A percentile compares a stretch with the other conserved stretches of the same genome.
These are phyloP conservation scores for Artemia franciscana DNA, from an alignment of 1,140 invertebrate genomes.

Conservation along the genomic window DNA sequence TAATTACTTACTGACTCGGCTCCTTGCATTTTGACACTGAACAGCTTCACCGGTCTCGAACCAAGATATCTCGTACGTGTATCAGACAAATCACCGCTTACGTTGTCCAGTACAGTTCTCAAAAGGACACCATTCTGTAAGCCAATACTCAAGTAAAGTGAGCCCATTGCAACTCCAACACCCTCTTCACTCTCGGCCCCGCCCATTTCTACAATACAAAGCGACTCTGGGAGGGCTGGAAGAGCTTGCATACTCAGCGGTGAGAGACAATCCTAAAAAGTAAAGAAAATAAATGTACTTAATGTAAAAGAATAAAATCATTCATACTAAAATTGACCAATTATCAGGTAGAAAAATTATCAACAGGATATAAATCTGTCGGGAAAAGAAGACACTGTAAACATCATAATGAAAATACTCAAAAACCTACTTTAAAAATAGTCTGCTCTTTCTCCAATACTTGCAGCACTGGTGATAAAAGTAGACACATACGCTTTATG, in stretches of 20 bases:
- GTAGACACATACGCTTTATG: no score
- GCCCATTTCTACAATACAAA: conserved; percentile 86
- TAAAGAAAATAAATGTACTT: conserved; percentile 3
- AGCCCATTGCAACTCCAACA: conserved; percentile 27
- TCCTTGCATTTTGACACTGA: conserved; percentile 81
- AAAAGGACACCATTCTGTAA: conserved; percentile 89
- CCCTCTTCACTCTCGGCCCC: conserved; percentile 38
- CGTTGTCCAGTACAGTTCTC: conserved; percentile 81
- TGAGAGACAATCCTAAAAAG: conserved; percentile 51
- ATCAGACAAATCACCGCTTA: conserved; percentile 89
- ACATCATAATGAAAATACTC: no score
- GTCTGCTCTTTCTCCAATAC: no score
- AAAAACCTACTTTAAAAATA: no score
- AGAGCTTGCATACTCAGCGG: conserved; percentile 87
- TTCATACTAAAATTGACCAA: no score
- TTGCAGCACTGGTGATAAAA: no score
- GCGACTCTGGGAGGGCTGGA: conserved; percentile 83
- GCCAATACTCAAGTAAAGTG: conserved; percentile 91
- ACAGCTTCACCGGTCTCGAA: conserved; percentile 82
- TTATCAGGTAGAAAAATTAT: no score
- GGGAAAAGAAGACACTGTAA: neutral
- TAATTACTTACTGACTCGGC: conserved; percentile 66
- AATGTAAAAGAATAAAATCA: no score
- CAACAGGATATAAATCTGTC: no score
- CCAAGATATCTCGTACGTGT: conserved; percentile 89